These are phyloP conservation scores for Pipistrellus pipistrellus DNA, from an alignment of 2,797 vertebrate species.

Conservation along the genomic window DNA sequence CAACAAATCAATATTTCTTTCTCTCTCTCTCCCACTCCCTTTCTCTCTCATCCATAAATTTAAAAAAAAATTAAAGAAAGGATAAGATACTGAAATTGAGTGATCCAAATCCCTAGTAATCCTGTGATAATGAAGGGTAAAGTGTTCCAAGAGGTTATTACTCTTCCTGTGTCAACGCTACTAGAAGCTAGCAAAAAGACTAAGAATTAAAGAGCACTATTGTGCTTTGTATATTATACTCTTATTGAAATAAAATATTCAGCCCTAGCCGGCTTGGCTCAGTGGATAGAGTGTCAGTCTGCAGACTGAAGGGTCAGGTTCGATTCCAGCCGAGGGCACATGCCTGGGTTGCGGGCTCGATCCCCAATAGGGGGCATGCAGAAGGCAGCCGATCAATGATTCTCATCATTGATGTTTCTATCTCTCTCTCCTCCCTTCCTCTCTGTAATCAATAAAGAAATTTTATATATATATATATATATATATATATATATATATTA, in stretches of 20 bases:
- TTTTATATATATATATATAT: slow-evolving; percentile 16
- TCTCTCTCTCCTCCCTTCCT: too few species aligned
- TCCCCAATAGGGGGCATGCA: too few species aligned
- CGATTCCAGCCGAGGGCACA: too few species aligned
- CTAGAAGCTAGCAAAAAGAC: not conserved
- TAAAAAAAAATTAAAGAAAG: too few species aligned
- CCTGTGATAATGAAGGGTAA: not conserved
- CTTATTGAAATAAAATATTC: slow-evolving; percentile 60
- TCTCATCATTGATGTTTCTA: too few species aligned
- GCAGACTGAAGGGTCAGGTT: too few species aligned
- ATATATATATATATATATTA: not conserved
- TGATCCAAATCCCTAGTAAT: slow-evolving; percentile 38
- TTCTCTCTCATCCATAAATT: not conserved
- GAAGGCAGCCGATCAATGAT: too few species aligned
- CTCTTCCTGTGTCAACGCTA: not conserved
- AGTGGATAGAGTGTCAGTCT: too few species aligned
- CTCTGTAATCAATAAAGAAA: too few species aligned
- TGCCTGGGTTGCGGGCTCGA: too few species aligned
- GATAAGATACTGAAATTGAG: slow-evolving; percentile 12
- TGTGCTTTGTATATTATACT: not conserved
- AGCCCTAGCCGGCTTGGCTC: too few species aligned
- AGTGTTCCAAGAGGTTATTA: not conserved
- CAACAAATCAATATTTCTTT: not conserved
- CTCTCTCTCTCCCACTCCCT: not conserved
- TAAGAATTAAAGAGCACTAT: slow-evolving; percentile 11